These are phyloP conservation scores for Tenthredo amoena DNA, from an alignment of 2,888 invertebrate species.

Conservation along the genomic window DNA sequence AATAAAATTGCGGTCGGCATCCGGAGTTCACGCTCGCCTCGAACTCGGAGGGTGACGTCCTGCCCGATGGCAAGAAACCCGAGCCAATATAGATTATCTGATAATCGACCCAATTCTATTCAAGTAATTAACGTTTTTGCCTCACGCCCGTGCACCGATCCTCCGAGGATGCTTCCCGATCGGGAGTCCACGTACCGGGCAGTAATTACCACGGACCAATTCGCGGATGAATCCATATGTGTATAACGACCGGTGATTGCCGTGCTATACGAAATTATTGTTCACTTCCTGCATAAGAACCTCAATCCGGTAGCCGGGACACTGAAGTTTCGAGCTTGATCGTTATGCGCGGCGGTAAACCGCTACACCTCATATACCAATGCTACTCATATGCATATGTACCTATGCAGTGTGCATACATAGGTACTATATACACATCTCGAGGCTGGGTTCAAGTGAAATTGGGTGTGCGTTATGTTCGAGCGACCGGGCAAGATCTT, in stretches of 20 bases:
- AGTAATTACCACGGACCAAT: slow-evolving; percentile 6
- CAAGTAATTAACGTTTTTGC: slow-evolving; percentile 38
- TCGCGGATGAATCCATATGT: slow-evolving; percentile 28
- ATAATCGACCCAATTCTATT: slow-evolving; percentile 44
- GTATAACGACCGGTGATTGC: not conserved
- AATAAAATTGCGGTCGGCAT: slow-evolving; percentile 47
- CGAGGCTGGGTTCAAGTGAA: not conserved
- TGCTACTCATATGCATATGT: not conserved
- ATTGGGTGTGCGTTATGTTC: not conserved
- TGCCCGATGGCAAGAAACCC: slow-evolving; percentile 17
- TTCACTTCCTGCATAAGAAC: not conserved
- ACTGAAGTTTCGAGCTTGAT: not conserved
- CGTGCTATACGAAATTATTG: not conserved
- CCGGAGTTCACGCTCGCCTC: slow-evolving; percentile 12
- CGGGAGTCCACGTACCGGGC: not conserved
- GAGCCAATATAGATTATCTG: slow-evolving; percentile 37
- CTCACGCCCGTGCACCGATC: slow-evolving; percentile 16
- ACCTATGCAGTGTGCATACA: no score
- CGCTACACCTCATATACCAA: not conserved
- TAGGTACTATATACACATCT: not conserved
- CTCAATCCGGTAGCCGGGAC: not conserved
- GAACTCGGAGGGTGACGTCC: slow-evolving; percentile 1
- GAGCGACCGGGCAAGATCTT: not conserved
- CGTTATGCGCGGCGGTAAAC: not conserved
- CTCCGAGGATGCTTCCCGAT: not conserved